These are phyloP conservation scores for Drosophila erecta DNA, from an alignment of 1,140 invertebrate species.

Conservation along the genomic window DNA sequence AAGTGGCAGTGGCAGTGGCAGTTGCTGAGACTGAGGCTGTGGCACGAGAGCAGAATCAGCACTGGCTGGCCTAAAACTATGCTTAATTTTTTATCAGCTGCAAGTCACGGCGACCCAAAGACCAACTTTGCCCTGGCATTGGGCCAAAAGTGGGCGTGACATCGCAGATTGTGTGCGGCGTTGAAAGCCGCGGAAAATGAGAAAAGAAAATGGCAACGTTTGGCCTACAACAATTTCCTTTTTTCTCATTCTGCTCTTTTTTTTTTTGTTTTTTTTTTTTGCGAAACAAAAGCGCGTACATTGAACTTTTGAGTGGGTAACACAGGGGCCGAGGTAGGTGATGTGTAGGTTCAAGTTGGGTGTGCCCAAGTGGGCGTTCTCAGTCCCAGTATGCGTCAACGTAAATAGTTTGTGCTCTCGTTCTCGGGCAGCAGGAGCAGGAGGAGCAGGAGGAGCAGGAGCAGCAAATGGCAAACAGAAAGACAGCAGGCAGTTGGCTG, in stretches of 20 bases:
- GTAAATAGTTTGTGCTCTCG: constrained; percentile 68
- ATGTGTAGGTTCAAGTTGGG: constrained; percentile 20
- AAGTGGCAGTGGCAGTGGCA: not conserved
- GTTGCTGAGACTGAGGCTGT: not conserved
- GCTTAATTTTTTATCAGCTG: constrained; percentile 72
- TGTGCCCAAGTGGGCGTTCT: constrained; percentile 62
- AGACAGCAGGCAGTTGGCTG: constrained; percentile 45
- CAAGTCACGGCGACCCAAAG: constrained; percentile 73
- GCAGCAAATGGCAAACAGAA: constrained; percentile 48
- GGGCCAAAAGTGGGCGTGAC: constrained; percentile 41
- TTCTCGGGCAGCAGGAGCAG: not conserved
- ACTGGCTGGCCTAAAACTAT: constrained; percentile 73
- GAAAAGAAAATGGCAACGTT: constrained; percentile 70
- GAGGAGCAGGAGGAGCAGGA: constrained; percentile 10
- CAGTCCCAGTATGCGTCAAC: constrained; percentile 40
- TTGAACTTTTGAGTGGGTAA: constrained; percentile 60
- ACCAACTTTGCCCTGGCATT: constrained; percentile 65
- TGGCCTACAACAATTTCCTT: constrained; percentile 51
- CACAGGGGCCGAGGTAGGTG: constrained; percentile 2
- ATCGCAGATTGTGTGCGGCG: constrained; percentile 45
- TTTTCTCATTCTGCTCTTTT: not conserved
- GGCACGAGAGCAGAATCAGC: constrained; percentile 33
- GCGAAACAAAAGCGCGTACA: constrained; percentile 71
- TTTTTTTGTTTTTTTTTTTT: constrained; percentile 1
- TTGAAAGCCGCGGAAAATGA: constrained; percentile 66